These are phyloP conservation scores for Columba guinea DNA, from an alignment of 2,797 vertebrate genomes.

Conservation along the genomic window DNA sequence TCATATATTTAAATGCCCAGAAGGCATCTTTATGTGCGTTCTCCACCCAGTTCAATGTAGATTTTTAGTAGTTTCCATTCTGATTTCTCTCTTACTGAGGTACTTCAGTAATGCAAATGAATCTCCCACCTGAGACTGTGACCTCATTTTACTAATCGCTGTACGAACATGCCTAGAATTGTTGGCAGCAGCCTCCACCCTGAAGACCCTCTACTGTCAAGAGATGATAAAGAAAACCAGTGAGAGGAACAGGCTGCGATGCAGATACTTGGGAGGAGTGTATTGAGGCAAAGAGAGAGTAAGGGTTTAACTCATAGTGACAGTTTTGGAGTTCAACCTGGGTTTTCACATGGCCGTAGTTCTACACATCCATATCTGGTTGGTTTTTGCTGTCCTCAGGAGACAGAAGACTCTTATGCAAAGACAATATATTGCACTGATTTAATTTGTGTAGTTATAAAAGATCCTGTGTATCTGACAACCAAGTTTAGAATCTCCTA, in stretches of 20 bases:
- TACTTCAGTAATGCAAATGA: background rate
- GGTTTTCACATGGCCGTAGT: background rate
- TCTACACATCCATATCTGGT: background rate
- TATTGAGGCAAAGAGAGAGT: background rate
- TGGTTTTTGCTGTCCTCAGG: background rate
- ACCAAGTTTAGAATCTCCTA: background rate
- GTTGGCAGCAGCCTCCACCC: background rate
- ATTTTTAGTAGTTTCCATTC: slow-evolving; percentile 5
- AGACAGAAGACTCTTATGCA: background rate
- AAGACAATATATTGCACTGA: background rate
- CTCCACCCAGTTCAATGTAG: background rate
- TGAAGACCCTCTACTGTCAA: background rate
- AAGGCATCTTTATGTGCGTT: background rate
- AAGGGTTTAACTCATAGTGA: background rate
- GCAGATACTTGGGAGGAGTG: background rate
- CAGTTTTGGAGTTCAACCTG: background rate
- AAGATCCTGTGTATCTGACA: background rate
- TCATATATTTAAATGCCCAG: background rate
- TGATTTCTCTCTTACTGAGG: background rate
- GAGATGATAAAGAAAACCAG: background rate
- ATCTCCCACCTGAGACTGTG: background rate
- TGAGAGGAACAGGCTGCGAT: background rate
- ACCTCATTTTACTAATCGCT: background rate
- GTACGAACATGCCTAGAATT: background rate
- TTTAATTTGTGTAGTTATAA: background rate